Percentiles rank a stretch among this genome's conserved stretches.
phyloP scores from a whole-genome alignment of 2,113 vertebrate species.

The Bufo bufo region DNA sequence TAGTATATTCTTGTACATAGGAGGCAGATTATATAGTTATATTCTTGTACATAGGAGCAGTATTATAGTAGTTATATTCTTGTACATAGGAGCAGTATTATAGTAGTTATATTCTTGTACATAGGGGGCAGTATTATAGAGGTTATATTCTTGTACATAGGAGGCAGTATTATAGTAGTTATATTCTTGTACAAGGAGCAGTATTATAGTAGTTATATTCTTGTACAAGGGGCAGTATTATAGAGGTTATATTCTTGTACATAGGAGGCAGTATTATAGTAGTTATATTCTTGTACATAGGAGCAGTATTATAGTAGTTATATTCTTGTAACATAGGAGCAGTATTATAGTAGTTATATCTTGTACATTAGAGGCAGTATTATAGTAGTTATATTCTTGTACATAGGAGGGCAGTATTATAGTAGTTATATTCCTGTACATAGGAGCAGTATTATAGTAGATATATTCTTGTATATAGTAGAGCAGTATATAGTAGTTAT shows the following conservation, averaged over 20 bases:
- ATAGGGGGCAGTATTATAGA: not conserved
- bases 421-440: not conserved
- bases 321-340: not conserved
- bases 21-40: no score
- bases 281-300: conserved; percentile 3
- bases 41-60: no score
- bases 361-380: not conserved
- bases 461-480: not conserved
- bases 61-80: no score
- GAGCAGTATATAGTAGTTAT: no score
- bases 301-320: not conserved
- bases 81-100: no score
- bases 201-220: conserved; percentile 5
- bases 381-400: conserved; percentile 1
- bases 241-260: not conserved
- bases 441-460: not conserved
- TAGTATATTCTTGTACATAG: not conserved
- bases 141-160: not conserved
- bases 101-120: not conserved
- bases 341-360: conserved; percentile 1
- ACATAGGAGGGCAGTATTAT: not conserved
- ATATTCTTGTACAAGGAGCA: not conserved
- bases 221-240: not conserved
- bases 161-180: not conserved
- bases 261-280: not conserved